Conservation (phyloP, 2,113 vertebrate genomes). For the Gadus macrocephalus region DNA sequence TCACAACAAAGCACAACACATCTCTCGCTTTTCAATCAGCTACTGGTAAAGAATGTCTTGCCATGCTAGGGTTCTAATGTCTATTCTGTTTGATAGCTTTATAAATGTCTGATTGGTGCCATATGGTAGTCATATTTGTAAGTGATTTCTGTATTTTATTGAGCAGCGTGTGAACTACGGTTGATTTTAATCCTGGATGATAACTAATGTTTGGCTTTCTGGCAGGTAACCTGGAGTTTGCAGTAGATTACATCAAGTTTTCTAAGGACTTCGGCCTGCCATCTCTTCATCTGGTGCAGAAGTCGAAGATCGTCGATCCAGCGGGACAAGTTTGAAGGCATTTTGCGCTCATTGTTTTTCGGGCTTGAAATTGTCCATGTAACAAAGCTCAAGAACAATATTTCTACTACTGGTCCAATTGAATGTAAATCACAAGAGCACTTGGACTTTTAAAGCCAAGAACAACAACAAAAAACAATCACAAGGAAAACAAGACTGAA, state of each 20-base stretch:
- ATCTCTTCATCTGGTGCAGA: conserved; percentile 15
- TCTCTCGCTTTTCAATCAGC: too few relatives aligned
- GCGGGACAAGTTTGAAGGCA: conserved; percentile 5
- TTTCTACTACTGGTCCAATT: conserved; percentile 29
- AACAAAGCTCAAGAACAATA: conserved; percentile 3
- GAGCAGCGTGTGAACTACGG: too few relatives aligned
- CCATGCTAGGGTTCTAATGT: too few relatives aligned
- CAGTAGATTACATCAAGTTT: conserved; percentile 4
- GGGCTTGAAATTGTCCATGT: conserved; percentile 5
- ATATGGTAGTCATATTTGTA: too few relatives aligned
- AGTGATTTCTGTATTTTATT: too few relatives aligned
- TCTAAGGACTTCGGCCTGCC: conserved; percentile 20
- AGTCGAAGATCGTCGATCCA: conserved; percentile 10
- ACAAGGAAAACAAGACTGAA: conserved; percentile 3
- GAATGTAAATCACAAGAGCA: conserved; percentile 30
- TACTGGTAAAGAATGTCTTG: too few relatives aligned
- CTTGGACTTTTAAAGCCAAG: conserved; percentile 25
- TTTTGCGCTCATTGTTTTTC: neutral
- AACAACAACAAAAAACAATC: conserved; percentile 11
- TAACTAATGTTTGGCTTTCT: conserved; percentile 4
- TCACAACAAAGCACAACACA: too few relatives aligned
- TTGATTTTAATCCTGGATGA: too few relatives aligned
- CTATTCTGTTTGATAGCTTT: too few relatives aligned
- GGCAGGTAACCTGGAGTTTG: conserved; percentile 39
- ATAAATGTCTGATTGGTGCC: too few relatives aligned